Conservation (phyloP, 2,797 vertebrate species). For the Chelon labrosus region DNA sequence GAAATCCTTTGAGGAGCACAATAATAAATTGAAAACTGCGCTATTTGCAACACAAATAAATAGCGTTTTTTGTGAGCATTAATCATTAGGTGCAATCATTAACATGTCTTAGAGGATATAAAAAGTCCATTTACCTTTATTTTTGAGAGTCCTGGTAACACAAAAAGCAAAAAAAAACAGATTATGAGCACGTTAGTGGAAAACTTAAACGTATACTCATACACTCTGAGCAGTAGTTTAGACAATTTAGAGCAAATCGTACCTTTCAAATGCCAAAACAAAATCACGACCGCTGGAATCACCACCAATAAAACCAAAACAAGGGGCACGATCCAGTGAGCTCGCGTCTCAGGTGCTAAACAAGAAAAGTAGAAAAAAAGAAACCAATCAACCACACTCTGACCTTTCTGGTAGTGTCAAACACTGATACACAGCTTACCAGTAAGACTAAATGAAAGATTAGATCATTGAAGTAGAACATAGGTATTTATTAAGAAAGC, state of each 20-base stretch:
- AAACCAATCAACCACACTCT: neutral
- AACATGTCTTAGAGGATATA: too few relatives aligned
- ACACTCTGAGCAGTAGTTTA: neutral
- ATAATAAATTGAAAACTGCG: too few relatives aligned
- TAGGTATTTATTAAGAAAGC: too few relatives aligned
- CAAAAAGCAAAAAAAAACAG: constrained; percentile 11
- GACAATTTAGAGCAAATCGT: neutral
- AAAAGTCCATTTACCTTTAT: constrained; percentile 41
- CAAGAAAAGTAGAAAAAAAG: neutral
- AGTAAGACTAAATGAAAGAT: neutral
- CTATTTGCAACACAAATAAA: too few relatives aligned
- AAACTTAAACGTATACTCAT: neutral
- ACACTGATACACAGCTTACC: neutral
- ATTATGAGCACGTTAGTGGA: neutral
- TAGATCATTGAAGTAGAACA: neutral
- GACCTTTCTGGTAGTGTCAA: neutral
- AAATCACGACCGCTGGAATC: accelerated
- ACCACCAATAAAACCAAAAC: accelerated
- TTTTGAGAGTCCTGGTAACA: accelerated
- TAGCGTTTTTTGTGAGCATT: too few relatives aligned
- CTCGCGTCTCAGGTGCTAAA: neutral
- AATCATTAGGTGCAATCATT: too few relatives aligned
- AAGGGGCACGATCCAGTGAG: accelerated
- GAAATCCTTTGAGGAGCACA: too few relatives aligned
- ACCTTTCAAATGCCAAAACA: neutral